Evolutionary conservation across 1,140 invertebrate genomes (phyloP), one percentile per base, ranked within the genome.

Genomic region (Sinonovacula constricta): DNA sequence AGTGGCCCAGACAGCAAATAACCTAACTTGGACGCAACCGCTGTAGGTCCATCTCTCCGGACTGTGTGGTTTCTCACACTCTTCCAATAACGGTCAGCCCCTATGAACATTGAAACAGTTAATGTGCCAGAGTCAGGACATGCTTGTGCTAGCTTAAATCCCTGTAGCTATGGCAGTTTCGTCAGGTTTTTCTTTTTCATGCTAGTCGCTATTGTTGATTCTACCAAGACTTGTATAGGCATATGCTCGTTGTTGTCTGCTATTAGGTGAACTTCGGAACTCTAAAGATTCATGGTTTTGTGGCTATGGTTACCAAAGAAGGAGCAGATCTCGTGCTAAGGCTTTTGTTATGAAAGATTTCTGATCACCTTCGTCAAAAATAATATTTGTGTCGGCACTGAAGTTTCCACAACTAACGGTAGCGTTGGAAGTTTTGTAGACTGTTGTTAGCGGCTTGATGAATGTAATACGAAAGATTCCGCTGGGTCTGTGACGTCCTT

Each of bases 91-190:
- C 30, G 34, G 66, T 12, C 3, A 24, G n/a, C n/a, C n/a, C n/a
- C n/a, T n/a, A n/a, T n/a, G n/a, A n/a, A n/a, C n/a, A n/a, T n/a
- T n/a, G n/a, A 45, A 36, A 79, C 56, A 15, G 71, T 51, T 28
- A 63, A 65, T 24, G 10, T 12, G n/a, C 53, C 68, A 14, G 57
- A 24, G 12, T 31, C 22, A 24, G 28, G n/a, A 15, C 39, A 24
- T 4, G 68, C 59, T 33, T 79, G 76, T 56, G 76, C 76, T 24
- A 79, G 54, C 22, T 71, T 70, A 15, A 79, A 49, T 15, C 57
- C 56, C 24, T 18, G 26, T 5, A 79, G 18, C 36, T 79, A 71
- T 18, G 67, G 56, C 12, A 72, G 30, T 18, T 72, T 51, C 5
- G n/a, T 0, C 30, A 24, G 51, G 53, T 12, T 53, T 22, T 31